Evolutionary conservation across 2,797 vertebrate genomes (phyloP).

Genomic region (Pagetopsis macropterus): DNA sequence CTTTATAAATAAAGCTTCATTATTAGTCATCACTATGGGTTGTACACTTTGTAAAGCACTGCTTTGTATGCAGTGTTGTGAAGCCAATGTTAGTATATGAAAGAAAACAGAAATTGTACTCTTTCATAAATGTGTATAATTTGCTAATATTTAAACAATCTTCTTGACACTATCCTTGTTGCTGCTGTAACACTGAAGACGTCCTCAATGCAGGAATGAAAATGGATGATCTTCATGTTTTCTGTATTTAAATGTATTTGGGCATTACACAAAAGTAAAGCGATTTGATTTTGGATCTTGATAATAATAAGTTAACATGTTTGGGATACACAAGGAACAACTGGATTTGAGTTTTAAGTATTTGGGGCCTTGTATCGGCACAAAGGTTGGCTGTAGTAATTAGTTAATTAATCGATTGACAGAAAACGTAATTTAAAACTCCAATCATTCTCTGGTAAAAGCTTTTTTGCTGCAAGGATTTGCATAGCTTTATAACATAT

Average conservation of each 20-base stretch:
- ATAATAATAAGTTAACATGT: neutral
- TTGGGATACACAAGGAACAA: neutral
- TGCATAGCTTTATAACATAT: neutral
- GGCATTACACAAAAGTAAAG: too few species aligned
- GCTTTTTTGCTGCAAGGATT: neutral
- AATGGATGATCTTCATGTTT: too few species aligned
- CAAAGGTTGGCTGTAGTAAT: neutral
- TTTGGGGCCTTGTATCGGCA: neutral
- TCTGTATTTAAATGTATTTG: too few species aligned
- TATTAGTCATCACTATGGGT: neutral
- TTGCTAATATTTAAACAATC: neutral
- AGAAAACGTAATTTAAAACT: neutral
- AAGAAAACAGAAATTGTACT: neutral
- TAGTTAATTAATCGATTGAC: neutral
- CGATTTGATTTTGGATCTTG: neutral
- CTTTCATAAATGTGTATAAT: neutral
- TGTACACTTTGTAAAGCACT: neutral
- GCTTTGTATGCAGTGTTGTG: neutral
- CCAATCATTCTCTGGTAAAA: neutral
- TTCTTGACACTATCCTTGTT: too few species aligned
- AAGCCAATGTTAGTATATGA: neutral
- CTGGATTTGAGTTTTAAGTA: neutral
- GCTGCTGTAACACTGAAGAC: too few species aligned
- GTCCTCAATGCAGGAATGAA: too few species aligned
- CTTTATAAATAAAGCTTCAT: too few species aligned